A percentile compares a stretch with the other conserved stretches of the same genome.
These are phyloP conservation scores for Momotus momota DNA, from an alignment of 2,797 vertebrate species.

Conservation along the genomic window DNA sequence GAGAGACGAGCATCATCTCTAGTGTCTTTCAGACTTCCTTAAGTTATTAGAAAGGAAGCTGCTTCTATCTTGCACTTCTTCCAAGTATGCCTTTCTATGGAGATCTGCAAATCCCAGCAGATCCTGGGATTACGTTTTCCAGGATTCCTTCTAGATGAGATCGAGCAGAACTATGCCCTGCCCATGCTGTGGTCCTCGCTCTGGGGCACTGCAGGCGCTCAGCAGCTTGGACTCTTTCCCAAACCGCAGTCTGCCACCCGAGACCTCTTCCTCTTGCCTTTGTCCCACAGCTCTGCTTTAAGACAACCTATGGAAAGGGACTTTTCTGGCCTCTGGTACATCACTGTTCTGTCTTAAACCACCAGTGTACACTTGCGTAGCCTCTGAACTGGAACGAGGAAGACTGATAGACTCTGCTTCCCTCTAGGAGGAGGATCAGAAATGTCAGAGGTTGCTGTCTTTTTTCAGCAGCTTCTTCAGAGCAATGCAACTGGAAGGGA, in stretches of 20 bases:
- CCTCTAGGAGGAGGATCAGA: neutral
- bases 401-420: neutral
- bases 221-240: neutral
- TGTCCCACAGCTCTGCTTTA: neutral
- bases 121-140: neutral
- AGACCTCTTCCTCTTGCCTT: fast-evolving
- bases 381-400: neutral
- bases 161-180: neutral
- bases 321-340: neutral
- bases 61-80: neutral
- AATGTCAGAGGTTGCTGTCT: neutral
- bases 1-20: neutral
- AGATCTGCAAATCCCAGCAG: constrained; percentile 35
- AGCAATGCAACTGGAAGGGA: neutral
- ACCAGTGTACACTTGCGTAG: neutral
- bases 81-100: constrained; percentile 21
- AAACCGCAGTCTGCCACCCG: neutral
- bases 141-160: constrained; percentile 40
- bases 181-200: neutral
- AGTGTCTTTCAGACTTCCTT: neutral
- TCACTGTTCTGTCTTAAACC: neutral
- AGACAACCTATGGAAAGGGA: neutral
- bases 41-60: constrained; percentile 20
- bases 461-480: neutral
- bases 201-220: neutral